These are phyloP conservation scores for Spisula solida DNA, from an alignment of 2,888 invertebrate species.

Conservation along the genomic window DNA sequence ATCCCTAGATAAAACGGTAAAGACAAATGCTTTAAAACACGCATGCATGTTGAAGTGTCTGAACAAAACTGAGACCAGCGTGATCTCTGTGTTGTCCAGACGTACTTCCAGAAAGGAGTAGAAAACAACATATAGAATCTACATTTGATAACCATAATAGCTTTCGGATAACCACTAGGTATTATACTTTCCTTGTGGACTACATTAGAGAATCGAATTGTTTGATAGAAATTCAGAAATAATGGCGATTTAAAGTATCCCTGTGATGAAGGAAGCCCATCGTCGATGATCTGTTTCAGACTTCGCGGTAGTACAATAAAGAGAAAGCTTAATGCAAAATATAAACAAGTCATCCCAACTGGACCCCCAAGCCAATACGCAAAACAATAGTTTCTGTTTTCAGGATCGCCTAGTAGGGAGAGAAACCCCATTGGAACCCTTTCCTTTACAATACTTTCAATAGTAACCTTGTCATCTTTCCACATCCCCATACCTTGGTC, in stretches of 20 bases:
- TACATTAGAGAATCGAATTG: constrained; percentile 35
- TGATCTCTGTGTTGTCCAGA: constrained; percentile 36
- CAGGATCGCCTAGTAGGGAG: constrained; percentile 21
- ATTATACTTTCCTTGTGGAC: neutral
- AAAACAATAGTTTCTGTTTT: constrained; percentile 16
- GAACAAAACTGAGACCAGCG: neutral
- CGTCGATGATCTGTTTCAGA: constrained; percentile 45
- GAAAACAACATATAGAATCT: constrained; percentile 62
- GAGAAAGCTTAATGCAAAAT: constrained; percentile 28
- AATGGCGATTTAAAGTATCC: constrained; percentile 38
- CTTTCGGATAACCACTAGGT: constrained; percentile 50
- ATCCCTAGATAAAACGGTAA: constrained; percentile 27
- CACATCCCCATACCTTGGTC: constrained; percentile 13
- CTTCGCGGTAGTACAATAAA: constrained; percentile 45
- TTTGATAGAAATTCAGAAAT: constrained; percentile 37
- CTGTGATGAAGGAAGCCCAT: constrained; percentile 29
- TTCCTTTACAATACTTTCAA: constrained; percentile 19
- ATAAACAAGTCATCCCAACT: constrained; percentile 8
- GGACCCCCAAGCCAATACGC: constrained; percentile 47
- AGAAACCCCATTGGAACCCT: constrained; percentile 42
- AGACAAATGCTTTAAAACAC: neutral
- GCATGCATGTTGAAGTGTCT: neutral
- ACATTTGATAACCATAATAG: constrained; percentile 39
- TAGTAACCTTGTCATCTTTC: constrained; percentile 25
- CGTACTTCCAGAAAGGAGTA: constrained; percentile 46